Conservation (phyloP, 2,113 vertebrate species). For the Lepus americanus region DNA sequence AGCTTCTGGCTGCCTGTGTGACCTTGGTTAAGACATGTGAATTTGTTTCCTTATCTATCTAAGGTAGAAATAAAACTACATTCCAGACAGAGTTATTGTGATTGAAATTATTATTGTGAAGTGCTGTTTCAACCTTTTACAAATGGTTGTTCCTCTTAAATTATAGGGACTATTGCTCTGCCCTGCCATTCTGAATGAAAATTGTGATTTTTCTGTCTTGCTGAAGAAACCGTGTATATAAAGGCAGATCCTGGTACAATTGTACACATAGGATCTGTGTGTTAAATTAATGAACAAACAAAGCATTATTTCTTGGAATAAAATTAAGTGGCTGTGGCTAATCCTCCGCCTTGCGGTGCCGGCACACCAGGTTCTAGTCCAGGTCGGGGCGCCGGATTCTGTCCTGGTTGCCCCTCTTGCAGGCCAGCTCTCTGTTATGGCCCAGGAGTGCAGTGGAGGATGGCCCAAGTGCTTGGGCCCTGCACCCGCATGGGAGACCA, state of each 20-base stretch:
- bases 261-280: not conserved
- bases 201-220: not conserved
- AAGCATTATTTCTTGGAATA: conserved; percentile 22
- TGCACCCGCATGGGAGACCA: too few species aligned
- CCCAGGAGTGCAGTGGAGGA: too few species aligned
- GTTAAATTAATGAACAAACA: not conserved
- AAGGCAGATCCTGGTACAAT: not conserved
- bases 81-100: not conserved
- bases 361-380: too few species aligned
- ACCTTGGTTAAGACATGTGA: not conserved
- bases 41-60: not conserved
- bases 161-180: not conserved
- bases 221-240: not conserved
- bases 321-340: not conserved
- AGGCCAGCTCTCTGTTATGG: too few species aligned
- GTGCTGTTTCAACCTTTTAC: not conserved
- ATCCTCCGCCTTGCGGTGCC: too few species aligned
- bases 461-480: too few species aligned
- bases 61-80: not conserved
- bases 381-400: too few species aligned
- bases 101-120: not conserved
- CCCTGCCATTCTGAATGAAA: not conserved
- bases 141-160: not conserved
- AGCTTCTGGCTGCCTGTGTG: not conserved
- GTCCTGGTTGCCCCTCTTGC: too few species aligned